Percentiles rank a stretch among this genome's conserved stretches.
phyloP scores from a whole-genome alignment of 2,888 invertebrate genomes.

The Drosophila hawaiiensis region DNA sequence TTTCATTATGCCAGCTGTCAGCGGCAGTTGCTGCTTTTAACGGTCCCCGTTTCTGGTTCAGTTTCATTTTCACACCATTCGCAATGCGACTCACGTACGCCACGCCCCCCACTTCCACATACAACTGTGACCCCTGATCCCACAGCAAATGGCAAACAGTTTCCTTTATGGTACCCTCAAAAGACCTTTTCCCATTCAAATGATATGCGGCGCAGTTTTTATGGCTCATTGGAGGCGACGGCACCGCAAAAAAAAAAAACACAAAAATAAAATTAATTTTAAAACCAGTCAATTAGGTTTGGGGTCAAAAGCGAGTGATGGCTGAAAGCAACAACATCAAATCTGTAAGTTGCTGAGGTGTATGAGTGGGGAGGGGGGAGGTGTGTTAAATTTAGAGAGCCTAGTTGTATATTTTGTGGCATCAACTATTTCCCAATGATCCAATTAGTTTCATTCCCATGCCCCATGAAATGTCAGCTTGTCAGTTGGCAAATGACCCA shows the following conservation, averaged over 20 bases:
- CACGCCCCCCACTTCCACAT: conserved; percentile 15
- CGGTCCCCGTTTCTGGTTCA: conserved; percentile 37
- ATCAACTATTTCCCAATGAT: conserved; percentile 65
- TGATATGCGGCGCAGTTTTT: conserved; percentile 65
- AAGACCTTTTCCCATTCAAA: conserved; percentile 61
- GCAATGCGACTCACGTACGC: conserved; percentile 64
- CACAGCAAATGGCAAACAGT: conserved; percentile 30
- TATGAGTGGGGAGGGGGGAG: not conserved
- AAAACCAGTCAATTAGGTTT: conserved; percentile 69
- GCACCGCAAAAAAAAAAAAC: conserved; percentile 21
- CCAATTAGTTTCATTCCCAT: conserved; percentile 60
- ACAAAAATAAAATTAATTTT: conserved; percentile 66
- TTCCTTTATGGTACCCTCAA: conserved; percentile 51
- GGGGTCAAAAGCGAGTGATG: conserved; percentile 10
- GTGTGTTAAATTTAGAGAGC: not conserved
- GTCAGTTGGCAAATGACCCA: conserved; percentile 69
- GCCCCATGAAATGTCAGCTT: conserved; percentile 59
- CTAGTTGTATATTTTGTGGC: conserved; percentile 20
- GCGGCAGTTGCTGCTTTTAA: conserved; percentile 63
- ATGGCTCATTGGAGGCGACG: conserved; percentile 58
- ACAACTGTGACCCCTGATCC: conserved; percentile 12
- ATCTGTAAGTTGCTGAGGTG: not conserved
- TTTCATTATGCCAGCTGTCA: conserved; percentile 74
- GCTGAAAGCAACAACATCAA: conserved; percentile 13
- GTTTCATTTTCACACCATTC: conserved; percentile 72